Evolutionary conservation across 2,797 vertebrate species (phyloP), one percentile per base, ranked within the genome.

Genomic region (Muscicapa striata): DNA sequence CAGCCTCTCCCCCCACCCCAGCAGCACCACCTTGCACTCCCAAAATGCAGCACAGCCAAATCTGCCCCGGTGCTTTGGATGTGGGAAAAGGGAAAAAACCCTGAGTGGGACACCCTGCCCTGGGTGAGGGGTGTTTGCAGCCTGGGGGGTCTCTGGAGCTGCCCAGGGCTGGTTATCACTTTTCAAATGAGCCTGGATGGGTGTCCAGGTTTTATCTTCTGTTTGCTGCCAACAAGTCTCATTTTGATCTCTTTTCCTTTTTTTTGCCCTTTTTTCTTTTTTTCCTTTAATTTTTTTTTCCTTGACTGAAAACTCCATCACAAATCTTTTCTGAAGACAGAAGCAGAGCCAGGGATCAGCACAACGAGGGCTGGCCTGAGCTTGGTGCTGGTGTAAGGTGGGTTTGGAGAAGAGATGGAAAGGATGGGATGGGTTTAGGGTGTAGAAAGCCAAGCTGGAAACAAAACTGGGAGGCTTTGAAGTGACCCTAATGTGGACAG

Each of bases 81-180:
- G 68, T 29, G 19, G 75, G 62, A 43, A 66, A 13, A 41, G 54
- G 51, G 55, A 5, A 0, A 0, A 1, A 74, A 55, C 20, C 22
- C 61, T 30, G 64, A 0, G 3, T 66, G 85, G 52, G 45, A 12
- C 45, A 30, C 18, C 5, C 95, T 90, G 89, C 88, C 76, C 82
- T 82, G 95, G 82, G 88, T 9, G 5, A 40, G 72, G 90, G 89
- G n/a, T 72, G 82, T 89, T 94, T 74, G 70, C 96, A 66, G 46
- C 41, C 91, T 98, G 98, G 97, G 98, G 97, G 98, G 98, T 98
- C 96, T 97, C 94, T 97, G 96, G 57, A 98, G 97, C 97, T 87
- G 89, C 85, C 78, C 76, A 94, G 94, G 36, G 86, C 96, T 97
- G 95, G 90, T 97, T 97, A 98, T 98, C 98, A 95, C 96, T 97